Base-by-base conservation (phyloP, 1,140 invertebrate genomes). In the Augochlora pura region DNA sequence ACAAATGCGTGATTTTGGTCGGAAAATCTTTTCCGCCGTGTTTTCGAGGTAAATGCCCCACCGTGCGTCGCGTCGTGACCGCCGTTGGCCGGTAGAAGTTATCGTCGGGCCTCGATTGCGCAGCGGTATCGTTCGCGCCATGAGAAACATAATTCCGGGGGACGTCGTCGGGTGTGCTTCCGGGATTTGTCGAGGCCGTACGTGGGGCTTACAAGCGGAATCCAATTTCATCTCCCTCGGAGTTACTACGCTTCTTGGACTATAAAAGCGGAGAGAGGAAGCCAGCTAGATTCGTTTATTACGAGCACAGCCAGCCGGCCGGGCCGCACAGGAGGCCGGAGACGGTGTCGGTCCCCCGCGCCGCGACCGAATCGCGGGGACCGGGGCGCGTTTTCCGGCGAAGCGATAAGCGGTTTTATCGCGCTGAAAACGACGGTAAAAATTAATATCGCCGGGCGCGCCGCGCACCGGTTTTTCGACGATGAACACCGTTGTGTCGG, bases 171-270 rank as follows among this genome's bases (percentile, higher is more conserved):
- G 38, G n/a, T 23, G 49, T 27, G 66, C 54, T 52, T 39, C 27
- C 57, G 25, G 42, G 68, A 64, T 81, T 85, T 70, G 60, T 69
- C 59, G 64, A 77, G 78, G 81, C 78, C 62, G 38, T 82, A 71
- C 67, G 57, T 77, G 62, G 32, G 27, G 63, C 68, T 85, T 76
- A 81, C 83, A 81, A 80, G 71, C 25, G 52, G 59, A 72, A 84
- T 85, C 68, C 82, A 85, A 85, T 85, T 85, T 71, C 71, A 77
- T 85, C 69, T 80, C 52, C 39, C 75, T 39, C n/a, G 54, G 42
- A 38, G 52, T 79, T 60, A 32, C 65, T 81, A 71, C 67, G 38
- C 23, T 46, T 54, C 59, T 66, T 77, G 64, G 42, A 74, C 79
- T 65, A 69, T 80, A 74, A 85, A 75, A 63, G 27, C 23, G 59